Base-by-base conservation (phyloP, 2,113 vertebrate species). In the Passer montanus region DNA sequence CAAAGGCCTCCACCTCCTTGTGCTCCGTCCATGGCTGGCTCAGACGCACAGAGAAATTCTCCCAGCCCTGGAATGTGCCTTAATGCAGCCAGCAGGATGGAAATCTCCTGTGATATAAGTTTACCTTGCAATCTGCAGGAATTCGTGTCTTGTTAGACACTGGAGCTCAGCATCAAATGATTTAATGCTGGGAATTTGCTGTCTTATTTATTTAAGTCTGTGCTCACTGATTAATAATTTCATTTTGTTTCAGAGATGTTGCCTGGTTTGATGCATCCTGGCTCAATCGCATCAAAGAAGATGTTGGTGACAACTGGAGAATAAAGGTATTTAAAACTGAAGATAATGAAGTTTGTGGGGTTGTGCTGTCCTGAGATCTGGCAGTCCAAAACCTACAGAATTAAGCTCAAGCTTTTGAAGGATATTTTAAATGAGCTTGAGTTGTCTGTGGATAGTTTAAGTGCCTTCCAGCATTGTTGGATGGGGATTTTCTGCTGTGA, bases 221-320 rank as follows among this genome's bases (percentile, higher is more conserved):
- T 84, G 58, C 28, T 92, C 49, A 28, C 13, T 84, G 59, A 26
- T 70, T 46, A 69, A 66, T 87, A 0, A 7, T 95, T 87, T 93
- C 4, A 89, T 97, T 97, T 95, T 94, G 26, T 94, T 95, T 72
- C 97, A 99, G 99, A 98, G 99, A 99, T 92, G 97, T 98, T 37
- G 97, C 98, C 39, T 99, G 98, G 99, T 99, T 99, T 97, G 98
- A 95, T 86, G 98, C 99, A 28, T 95, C 93, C 74, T 99, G 99
- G 99, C 98, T 99, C 70, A 96, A 93, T 89, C 99, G 99, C 52
- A 99, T 99, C 98, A 99, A 99, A 98, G 98, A 98, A 44, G 99
- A 99, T 93, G 98, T 99, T 78, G 98, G 98, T 76, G 99, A 99
- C 94, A 99, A 99, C 96, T 98, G 98, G 98, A 99, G 99, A 96